Evolutionary conservation across 2,888 invertebrate genomes (phyloP).

Genomic region (Isotomurus palustris): DNA sequence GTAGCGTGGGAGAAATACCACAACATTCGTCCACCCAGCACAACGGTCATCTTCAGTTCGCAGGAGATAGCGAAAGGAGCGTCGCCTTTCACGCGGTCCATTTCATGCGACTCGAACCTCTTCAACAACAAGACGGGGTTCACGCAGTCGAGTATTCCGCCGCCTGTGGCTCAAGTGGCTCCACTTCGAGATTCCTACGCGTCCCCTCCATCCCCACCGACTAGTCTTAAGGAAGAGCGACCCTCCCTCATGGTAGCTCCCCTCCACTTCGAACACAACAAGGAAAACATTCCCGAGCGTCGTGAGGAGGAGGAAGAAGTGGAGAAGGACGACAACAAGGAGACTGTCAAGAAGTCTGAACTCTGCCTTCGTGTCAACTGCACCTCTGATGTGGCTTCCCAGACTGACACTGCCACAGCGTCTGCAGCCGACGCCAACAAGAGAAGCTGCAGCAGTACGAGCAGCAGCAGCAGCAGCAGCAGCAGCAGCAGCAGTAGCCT

Average conservation of each 20-base stretch:
- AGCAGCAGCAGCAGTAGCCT: neutral
- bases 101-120: slow-evolving; percentile 43
- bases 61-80: slow-evolving; percentile 46
- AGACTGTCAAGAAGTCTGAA: slow-evolving; percentile 31
- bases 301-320: neutral
- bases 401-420: slow-evolving; percentile 25
- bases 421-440: neutral
- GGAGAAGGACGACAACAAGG: neutral
- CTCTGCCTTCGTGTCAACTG: slow-evolving; percentile 38
- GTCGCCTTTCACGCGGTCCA: slow-evolving; percentile 39
- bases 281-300: slow-evolving; percentile 7
- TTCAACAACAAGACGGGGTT: slow-evolving; percentile 46
- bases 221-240: slow-evolving; percentile 13
- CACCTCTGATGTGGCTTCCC: slow-evolving; percentile 41
- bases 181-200: slow-evolving; percentile 33
- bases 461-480: neutral
- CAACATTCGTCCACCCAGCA: slow-evolving; percentile 49
- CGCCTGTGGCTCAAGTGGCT: slow-evolving; percentile 44
- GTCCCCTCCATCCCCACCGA: slow-evolving; percentile 11
- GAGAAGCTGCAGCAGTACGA: too few relatives aligned
- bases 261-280: slow-evolving; percentile 28
- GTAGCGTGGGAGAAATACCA: slow-evolving; percentile 48
- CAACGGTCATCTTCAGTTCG: slow-evolving; percentile 49
- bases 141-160: slow-evolving; percentile 41
- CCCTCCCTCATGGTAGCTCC: slow-evolving; percentile 44